phyloP scores from a whole-genome alignment of 2,113 vertebrate genomes.

The Dipodomys ordii region DNA sequence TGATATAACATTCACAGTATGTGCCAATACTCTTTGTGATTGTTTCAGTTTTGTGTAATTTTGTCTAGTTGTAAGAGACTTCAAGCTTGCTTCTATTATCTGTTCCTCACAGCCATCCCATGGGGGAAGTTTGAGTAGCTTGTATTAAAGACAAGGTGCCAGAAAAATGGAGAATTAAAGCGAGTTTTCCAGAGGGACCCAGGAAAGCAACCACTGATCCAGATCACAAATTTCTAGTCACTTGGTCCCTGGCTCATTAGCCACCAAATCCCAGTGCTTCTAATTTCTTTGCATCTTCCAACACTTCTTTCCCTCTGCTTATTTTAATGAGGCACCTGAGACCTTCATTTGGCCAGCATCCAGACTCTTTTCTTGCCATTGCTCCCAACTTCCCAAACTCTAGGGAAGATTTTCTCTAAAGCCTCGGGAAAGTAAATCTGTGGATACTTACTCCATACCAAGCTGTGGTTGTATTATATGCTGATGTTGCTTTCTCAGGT shows the following conservation, averaged over 20 bases:
- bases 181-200: neutral
- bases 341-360: neutral
- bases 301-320: neutral
- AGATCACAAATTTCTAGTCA: neutral
- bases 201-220: neutral
- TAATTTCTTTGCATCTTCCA: conserved; percentile 6
- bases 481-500: neutral
- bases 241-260: conserved; percentile 17
- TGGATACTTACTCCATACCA: neutral
- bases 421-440: conserved; percentile 14
- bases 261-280: neutral
- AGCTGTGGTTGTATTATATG: neutral
- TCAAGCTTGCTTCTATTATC: conserved; percentile 20
- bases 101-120: neutral
- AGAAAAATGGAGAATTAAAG: neutral
- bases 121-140: conserved; percentile 16
- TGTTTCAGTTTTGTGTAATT: conserved; percentile 34
- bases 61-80: neutral
- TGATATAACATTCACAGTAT: neutral
- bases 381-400: neutral
- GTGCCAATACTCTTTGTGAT: neutral
- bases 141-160: conserved; percentile 11
- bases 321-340: conserved; percentile 16
- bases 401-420: conserved; percentile 22
- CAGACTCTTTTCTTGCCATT: neutral